These are phyloP conservation scores for Acomys russatus DNA, from an alignment of 2,797 vertebrate species.

Conservation along the genomic window DNA sequence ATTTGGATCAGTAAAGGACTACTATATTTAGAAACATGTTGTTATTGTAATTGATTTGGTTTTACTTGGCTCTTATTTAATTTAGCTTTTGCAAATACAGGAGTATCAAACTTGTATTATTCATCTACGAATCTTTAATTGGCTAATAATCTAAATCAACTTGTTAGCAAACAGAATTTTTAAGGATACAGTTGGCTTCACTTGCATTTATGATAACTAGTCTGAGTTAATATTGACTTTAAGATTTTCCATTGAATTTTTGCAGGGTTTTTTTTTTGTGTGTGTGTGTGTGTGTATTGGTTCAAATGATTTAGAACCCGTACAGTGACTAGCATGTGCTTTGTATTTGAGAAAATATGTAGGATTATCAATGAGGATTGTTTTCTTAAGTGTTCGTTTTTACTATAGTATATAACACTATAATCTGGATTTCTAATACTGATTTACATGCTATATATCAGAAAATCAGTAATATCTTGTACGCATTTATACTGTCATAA, in stretches of 20 bases:
- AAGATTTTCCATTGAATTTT: conserved; percentile 36
- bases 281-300: neutral
- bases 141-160: conserved; percentile 52
- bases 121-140: neutral
- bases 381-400: neutral
- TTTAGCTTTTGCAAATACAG: conserved; percentile 10
- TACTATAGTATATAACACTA: neutral
- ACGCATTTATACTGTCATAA: neutral
- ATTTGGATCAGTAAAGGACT: neutral
- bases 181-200: conserved; percentile 53
- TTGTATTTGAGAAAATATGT: neutral
- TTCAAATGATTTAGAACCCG: conserved; percentile 27
- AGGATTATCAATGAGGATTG: neutral
- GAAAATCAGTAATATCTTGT: neutral
- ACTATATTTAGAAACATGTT: neutral
- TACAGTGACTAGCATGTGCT: neutral
- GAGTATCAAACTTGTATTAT: neutral
- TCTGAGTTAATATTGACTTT: neutral
- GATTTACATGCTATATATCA: neutral
- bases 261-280: neutral
- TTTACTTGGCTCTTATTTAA: conserved; percentile 6
- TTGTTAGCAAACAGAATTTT: conserved; percentile 45
- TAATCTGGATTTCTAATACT: neutral
- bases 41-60: neutral
- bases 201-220: conserved; percentile 53